Percentiles rank a stretch among this genome's conserved stretches.
Evolutionary conservation across 1,140 invertebrate genomes (phyloP).

Genomic region (Nephotettix cincticeps): DNA sequence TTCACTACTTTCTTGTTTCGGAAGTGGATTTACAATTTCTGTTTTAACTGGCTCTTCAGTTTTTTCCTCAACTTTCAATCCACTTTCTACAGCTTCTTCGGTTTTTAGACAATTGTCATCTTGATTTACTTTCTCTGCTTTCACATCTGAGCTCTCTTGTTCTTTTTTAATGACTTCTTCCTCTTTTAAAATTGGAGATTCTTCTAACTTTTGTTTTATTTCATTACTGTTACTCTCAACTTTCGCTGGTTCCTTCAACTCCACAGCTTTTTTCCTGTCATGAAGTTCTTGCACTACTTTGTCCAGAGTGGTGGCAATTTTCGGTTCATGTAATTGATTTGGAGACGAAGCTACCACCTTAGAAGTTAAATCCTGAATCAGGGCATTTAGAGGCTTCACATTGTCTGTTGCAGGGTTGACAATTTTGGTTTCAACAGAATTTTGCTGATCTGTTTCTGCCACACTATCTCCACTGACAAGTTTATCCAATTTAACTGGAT

Average conservation of each 20-base stretch:
- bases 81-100: conserved; percentile 39
- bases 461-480: background rate
- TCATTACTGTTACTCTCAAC: conserved; percentile 18
- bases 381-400: conserved; percentile 32
- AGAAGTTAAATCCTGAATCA: conserved; percentile 36
- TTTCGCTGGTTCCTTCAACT: conserved; percentile 15
- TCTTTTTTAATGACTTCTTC: conserved; percentile 15
- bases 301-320: conserved; percentile 31
- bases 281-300: conserved; percentile 33
- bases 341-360: conserved; percentile 20
- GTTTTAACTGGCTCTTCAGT: conserved; percentile 12
- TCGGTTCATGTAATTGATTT: background rate
- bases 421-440: conserved; percentile 13
- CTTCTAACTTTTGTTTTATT: background rate
- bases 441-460: background rate
- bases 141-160: conserved; percentile 28
- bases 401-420: conserved; percentile 23
- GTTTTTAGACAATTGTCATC: conserved; percentile 39
- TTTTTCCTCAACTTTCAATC: conserved; percentile 28
- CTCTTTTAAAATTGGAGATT: conserved; percentile 5
- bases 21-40: background rate
- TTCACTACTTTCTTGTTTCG: conserved; percentile 45
- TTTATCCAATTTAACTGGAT: background rate
- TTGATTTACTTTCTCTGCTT: background rate
- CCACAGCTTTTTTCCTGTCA: conserved; percentile 26